Evolutionary conservation across 2,113 vertebrate genomes (phyloP), one percentile per base, ranked within the genome.

Genomic region (Mus spicilegus): DNA sequence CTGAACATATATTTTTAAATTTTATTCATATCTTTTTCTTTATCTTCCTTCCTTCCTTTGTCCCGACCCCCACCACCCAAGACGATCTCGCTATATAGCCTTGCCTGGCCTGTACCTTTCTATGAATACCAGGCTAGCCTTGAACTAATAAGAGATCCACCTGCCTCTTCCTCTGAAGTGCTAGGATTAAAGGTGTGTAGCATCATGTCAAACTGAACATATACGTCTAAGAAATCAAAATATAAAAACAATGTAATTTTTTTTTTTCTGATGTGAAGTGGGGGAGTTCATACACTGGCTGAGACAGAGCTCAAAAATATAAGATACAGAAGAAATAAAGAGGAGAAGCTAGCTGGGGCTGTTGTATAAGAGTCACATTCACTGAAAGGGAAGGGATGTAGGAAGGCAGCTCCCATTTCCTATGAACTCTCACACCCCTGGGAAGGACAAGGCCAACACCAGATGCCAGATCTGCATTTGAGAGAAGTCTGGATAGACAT

Each of bases 191-290:
- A 84, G n/a, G 13, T 24, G 4, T 42, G 3, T 63, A 63, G 24
- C 56, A 84, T 26, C 56, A 46, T 1, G 1, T 5, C 54, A n/a
- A 22, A 20, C 1, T 46, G 10, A 88, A 86, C 20, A 61, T 42
- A 42, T 5, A 75, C 80, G 54, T 96, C 89, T 91, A 69, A 70
- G 22, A 93, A 94, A 24, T 46, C 39, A 65, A 65, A 65, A 65
- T 28, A 39, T 28, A 28, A 63, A 84, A 42, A 10, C 13, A 63
- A 61, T 22, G 39, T 84, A 42, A 46, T 77, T 30, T 12, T 49
- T 87, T 81, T 30, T 26, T 33, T 90, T 73, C 36, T 75, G 51
- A 58, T 67, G 4, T 70, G n/a, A n/a, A 92, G 51, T 86, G 17
- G 28, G 56, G 7, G 22, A 95, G 39, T 91, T 90, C 16, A 70